These are phyloP conservation scores for Ferdinandea cuprea DNA, from an alignment of 2,888 invertebrate species.

Conservation along the genomic window DNA sequence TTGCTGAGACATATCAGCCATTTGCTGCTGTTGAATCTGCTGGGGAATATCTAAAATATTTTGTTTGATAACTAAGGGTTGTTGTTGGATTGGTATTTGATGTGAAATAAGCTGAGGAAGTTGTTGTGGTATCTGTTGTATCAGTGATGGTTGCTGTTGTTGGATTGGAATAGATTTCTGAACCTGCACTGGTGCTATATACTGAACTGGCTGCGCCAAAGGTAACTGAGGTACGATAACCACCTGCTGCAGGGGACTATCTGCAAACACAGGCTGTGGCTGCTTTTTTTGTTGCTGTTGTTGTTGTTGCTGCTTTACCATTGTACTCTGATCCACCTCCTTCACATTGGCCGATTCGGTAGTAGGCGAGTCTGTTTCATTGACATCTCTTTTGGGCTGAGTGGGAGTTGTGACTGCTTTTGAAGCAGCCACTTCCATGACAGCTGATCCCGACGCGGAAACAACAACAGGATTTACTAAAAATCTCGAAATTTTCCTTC, in stretches of 20 bases:
- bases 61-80: neutral
- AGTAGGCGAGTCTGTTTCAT: conserved; percentile 19
- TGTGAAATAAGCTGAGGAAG: conserved; percentile 3
- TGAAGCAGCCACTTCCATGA: conserved; percentile 73
- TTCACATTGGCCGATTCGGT: neutral
- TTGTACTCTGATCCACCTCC: neutral
- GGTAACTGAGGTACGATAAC: conserved; percentile 3
- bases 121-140: conserved; percentile 32
- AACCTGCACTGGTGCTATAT: neutral
- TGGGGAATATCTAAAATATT: conserved; percentile 33
- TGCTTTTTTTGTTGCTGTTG: conserved; percentile 4
- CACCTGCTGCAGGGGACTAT: too few species aligned
- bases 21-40: conserved; percentile 9
- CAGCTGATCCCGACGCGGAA: conserved; percentile 80
- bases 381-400: conserved; percentile 12
- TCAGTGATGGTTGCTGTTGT: conserved; percentile 3
- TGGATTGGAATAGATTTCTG: neutral
- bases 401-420: conserved; percentile 60
- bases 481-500: conserved; percentile 91
- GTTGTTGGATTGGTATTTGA: conserved; percentile 12
- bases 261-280: neutral
- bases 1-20: neutral
- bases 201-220: conserved; percentile 17
- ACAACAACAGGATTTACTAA: conserved; percentile 90
- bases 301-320: neutral